A percentile compares a stretch with the other conserved stretches of the same genome.
Evolutionary conservation across 2,113 vertebrate species (phyloP).

Genomic region (Malurus cyaneus): DNA sequence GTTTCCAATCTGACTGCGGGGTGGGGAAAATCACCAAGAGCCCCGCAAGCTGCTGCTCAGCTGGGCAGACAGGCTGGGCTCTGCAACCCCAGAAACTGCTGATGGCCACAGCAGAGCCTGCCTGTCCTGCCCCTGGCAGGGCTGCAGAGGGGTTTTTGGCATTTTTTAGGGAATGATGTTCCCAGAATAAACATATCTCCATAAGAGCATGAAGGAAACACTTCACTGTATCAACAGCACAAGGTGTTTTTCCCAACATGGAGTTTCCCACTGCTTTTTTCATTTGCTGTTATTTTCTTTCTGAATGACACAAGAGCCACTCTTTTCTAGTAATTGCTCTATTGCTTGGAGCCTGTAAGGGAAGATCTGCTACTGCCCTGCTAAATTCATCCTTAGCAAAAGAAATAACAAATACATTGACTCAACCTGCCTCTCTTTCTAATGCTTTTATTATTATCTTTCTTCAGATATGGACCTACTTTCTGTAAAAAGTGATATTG

Average conservation of each 20-base stretch:
- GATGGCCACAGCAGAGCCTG: background rate
- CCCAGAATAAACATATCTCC: background rate
- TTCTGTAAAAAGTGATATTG: background rate
- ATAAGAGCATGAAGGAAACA: background rate
- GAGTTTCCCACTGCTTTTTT: conserved; percentile 11
- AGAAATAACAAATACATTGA: background rate
- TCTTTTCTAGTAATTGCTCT: conserved; percentile 39
- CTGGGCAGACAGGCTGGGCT: background rate
- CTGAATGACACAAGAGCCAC: conserved; percentile 7
- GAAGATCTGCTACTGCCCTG: background rate
- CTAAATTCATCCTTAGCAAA: background rate
- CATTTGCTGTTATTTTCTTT: conserved; percentile 26
- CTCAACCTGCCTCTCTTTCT: background rate
- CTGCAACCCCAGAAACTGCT: background rate
- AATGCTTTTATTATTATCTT: background rate
- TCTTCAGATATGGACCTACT: background rate
- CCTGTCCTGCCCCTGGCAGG: background rate
- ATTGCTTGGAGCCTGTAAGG: background rate
- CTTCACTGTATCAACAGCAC: background rate
- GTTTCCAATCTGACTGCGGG: background rate
- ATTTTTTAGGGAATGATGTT: background rate
- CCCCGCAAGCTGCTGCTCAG: background rate
- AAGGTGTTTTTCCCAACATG: background rate
- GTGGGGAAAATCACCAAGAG: background rate
- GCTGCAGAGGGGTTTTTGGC: background rate